A percentile compares a stretch with the other conserved stretches of the same genome.
Conservation (phyloP, 2,797 vertebrate species). For the Gymnoscopelus microlampas region DNA sequence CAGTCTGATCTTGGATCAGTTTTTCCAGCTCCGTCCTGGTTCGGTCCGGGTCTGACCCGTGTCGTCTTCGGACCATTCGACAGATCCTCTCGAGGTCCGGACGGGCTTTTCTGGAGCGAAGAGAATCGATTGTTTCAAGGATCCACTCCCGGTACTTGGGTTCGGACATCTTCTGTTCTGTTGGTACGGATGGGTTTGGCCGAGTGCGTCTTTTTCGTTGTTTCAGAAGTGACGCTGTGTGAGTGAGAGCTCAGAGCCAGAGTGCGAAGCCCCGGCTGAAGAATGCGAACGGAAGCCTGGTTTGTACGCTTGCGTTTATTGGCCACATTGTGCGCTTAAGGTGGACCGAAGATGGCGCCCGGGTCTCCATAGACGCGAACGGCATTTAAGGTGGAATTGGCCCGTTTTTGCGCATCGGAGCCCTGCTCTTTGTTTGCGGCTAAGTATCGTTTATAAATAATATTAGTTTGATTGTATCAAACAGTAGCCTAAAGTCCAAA, state of each 20-base stretch:
- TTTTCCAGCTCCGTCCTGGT: slow-evolving; percentile 90
- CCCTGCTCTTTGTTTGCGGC: slow-evolving; percentile 61
- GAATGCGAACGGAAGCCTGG: slow-evolving; percentile 85
- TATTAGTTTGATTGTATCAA: no score
- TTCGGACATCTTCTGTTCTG: slow-evolving; percentile 75
- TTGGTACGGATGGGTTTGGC: slow-evolving; percentile 63
- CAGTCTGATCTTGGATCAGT: slow-evolving; percentile 90
- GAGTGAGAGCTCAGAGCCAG: slow-evolving; percentile 69
- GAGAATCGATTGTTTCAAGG: slow-evolving; percentile 91
- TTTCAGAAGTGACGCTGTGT: slow-evolving; percentile 75
- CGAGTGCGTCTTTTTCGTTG: slow-evolving; percentile 70
- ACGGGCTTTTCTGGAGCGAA: slow-evolving; percentile 91
- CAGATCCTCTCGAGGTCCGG: slow-evolving; percentile 92
- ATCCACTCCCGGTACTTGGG: slow-evolving; percentile 90
- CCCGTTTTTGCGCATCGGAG: slow-evolving; percentile 19
- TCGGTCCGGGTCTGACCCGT: slow-evolving; percentile 89
- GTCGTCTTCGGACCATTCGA: slow-evolving; percentile 90
- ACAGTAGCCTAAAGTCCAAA: not conserved
- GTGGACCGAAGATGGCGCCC: slow-evolving; percentile 77
- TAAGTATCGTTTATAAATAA: not conserved
- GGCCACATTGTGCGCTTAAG: slow-evolving; percentile 83
- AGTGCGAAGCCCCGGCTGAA: slow-evolving; percentile 80
- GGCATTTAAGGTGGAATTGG: slow-evolving; percentile 72
- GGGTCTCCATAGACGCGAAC: slow-evolving; percentile 51
- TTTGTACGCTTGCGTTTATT: slow-evolving; percentile 82